Evolutionary conservation across 2,113 vertebrate species (phyloP).

Genomic region (Oryzias celebensis): DNA sequence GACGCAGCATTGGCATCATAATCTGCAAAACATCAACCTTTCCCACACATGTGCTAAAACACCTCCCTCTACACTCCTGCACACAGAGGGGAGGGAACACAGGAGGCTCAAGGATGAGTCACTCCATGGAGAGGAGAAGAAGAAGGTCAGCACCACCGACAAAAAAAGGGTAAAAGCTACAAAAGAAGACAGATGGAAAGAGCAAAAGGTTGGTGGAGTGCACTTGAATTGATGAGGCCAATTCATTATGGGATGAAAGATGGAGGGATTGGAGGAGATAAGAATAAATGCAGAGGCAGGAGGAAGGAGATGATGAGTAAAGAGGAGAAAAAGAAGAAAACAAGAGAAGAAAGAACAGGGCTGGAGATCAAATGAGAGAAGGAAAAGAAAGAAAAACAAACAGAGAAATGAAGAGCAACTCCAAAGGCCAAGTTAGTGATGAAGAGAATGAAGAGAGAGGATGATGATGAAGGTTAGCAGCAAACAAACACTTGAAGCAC

Average conservation of each 20-base stretch:
- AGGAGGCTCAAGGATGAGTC: slow-evolving; percentile 35
- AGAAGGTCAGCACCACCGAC: slow-evolving; percentile 1
- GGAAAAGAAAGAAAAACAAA: background rate
- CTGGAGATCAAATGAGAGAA: background rate
- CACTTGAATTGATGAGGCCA: slow-evolving; percentile 32
- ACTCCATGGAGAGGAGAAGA: slow-evolving; percentile 18
- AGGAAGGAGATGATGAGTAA: slow-evolving; percentile 28
- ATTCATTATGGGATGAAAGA: slow-evolving; percentile 39
- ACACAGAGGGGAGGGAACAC: slow-evolving; percentile 1
- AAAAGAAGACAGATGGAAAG: background rate
- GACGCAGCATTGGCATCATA: slow-evolving; percentile 16
- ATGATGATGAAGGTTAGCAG: too few relatives aligned
- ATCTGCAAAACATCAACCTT: slow-evolving; percentile 10
- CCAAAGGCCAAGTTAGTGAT: too few relatives aligned
- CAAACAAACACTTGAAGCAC: too few relatives aligned
- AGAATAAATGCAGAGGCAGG: slow-evolving; percentile 5
- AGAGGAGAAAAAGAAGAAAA: background rate
- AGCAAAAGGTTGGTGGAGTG: slow-evolving; percentile 10
- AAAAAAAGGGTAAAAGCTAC: background rate
- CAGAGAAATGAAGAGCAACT: background rate
- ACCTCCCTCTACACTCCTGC: slow-evolving; percentile 4
- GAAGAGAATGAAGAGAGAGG: background rate
- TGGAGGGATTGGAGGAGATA: background rate
- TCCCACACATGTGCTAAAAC: slow-evolving; percentile 29
- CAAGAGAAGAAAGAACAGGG: background rate